A percentile compares a stretch with the other conserved stretches of the same genome.
Evolutionary conservation across 2,888 invertebrate genomes (phyloP).

Genomic region (Trisateles emortualis): DNA sequence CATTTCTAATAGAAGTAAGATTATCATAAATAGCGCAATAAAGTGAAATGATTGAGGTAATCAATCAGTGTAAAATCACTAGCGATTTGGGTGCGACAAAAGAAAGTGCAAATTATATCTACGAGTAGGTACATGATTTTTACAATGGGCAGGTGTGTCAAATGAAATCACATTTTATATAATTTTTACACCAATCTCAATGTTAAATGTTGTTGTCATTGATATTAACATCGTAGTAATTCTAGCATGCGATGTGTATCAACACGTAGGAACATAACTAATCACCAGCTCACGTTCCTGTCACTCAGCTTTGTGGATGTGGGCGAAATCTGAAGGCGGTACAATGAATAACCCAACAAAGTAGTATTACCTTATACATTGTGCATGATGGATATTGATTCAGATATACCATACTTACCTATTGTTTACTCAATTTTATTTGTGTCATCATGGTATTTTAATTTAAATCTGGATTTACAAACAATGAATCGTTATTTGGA

Average conservation of each 20-base stretch:
- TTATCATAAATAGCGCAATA: no score
- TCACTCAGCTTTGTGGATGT: slow-evolving; percentile 52
- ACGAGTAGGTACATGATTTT: no score
- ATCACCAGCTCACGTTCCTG: slow-evolving; percentile 61
- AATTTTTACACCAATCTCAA: no score
- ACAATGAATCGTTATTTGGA: neutral
- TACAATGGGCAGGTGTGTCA: no score
- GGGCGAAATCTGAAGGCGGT: slow-evolving; percentile 68
- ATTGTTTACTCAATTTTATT: slow-evolving; percentile 31
- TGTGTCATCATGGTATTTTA: neutral
- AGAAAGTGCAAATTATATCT: no score
- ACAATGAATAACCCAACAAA: slow-evolving; percentile 63
- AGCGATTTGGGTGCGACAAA: no score
- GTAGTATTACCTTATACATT: slow-evolving; percentile 55
- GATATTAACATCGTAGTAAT: no score
- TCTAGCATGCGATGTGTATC: slow-evolving; percentile 4
- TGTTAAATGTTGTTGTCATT: no score
- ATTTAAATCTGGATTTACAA: slow-evolving; percentile 9
- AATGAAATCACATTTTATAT: no score
- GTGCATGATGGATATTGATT: slow-evolving; percentile 50
- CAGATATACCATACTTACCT: slow-evolving; percentile 49
- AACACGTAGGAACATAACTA: slow-evolving; percentile 40
- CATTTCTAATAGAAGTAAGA: no score
- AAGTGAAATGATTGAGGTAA: no score
- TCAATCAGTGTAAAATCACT: no score